Evolutionary conservation across 2,113 vertebrate genomes (phyloP).

Genomic region (Numida meleagris): DNA sequence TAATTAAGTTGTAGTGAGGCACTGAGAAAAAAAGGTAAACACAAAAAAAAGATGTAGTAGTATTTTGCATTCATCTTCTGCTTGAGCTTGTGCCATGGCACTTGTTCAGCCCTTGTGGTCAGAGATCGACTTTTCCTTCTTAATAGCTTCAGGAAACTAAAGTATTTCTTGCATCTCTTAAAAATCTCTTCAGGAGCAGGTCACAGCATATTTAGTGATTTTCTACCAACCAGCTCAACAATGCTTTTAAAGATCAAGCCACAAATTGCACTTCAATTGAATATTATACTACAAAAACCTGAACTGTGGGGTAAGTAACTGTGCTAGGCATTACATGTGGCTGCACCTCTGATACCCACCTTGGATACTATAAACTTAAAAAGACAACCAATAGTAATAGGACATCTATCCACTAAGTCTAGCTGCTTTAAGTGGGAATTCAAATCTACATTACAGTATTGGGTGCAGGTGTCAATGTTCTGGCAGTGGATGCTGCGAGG

Average conservation of each 20-base stretch:
- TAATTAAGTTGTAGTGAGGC: background rate
- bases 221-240: background rate
- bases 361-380: background rate
- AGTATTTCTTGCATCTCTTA: background rate
- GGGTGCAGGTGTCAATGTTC: rapidly evolving
- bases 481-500: rapidly evolving
- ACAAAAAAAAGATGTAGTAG: background rate
- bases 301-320: background rate
- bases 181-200: background rate
- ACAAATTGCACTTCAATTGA: background rate
- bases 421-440: background rate
- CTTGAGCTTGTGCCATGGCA: background rate
- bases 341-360: background rate
- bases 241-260: background rate
- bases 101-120: background rate
- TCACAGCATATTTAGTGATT: background rate
- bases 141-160: background rate
- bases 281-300: background rate
- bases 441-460: rapidly evolving
- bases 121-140: background rate
- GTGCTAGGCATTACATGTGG: rapidly evolving
- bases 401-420: background rate
- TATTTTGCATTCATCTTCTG: background rate
- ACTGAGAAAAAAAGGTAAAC: background rate
- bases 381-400: background rate